Percentiles rank a stretch among this genome's conserved stretches.
These are phyloP conservation scores for Hirtodrosophila histrioides DNA, from an alignment of 2,888 invertebrate species.

Conservation along the genomic window DNA sequence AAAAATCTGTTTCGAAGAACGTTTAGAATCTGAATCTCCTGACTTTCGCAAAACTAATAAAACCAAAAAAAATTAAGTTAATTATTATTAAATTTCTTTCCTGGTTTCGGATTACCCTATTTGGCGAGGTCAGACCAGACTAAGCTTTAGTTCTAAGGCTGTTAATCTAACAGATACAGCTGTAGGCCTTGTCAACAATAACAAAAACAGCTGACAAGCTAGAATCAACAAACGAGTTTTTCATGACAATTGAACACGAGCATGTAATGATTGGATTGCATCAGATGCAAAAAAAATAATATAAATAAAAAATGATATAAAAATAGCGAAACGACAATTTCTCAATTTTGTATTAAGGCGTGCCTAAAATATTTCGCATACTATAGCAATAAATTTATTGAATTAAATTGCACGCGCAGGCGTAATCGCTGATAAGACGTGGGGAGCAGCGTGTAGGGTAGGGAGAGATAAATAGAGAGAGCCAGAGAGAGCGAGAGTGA, in stretches of 20 bases:
- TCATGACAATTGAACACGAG: not conserved
- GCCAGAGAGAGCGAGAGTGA: conserved; percentile 10
- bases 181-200: conserved; percentile 7
- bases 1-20: too few species aligned
- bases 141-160: too few species aligned
- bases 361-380: conserved; percentile 19
- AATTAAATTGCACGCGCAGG: conserved; percentile 29
- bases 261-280: conserved; percentile 1
- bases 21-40: too few species aligned
- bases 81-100: too few species aligned
- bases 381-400: conserved; percentile 22
- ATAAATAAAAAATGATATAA: not conserved
- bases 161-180: conserved; percentile 2
- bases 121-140: too few species aligned
- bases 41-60: too few species aligned
- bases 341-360: conserved; percentile 1
- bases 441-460: not conserved
- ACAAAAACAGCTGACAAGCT: conserved; percentile 32
- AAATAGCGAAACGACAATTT: not conserved
- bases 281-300: conserved; percentile 4
- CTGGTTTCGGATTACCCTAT: too few species aligned
- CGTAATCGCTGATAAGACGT: conserved; percentile 1
- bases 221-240: conserved; percentile 2
- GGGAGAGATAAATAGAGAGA: not conserved
- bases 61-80: too few species aligned